Conservation (phyloP, 2,113 vertebrate genomes). For the Sapayoa aenigma region DNA sequence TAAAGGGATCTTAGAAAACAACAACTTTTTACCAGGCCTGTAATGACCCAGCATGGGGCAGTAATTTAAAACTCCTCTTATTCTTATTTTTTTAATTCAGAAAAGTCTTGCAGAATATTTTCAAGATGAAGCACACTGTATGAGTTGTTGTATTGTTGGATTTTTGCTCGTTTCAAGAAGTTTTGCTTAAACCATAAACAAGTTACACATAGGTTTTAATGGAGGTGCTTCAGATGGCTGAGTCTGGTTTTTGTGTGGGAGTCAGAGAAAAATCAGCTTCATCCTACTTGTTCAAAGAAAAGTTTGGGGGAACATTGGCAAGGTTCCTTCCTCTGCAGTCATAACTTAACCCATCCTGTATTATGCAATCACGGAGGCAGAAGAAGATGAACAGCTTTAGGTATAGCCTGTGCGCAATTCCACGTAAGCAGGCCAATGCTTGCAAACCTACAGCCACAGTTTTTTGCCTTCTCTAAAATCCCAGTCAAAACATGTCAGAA, state of each 20-base stretch:
- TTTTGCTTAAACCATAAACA: neutral
- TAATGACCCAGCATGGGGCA: neutral
- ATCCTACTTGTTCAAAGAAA: neutral
- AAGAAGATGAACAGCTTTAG: neutral
- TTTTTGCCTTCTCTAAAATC: neutral
- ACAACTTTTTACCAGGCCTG: neutral
- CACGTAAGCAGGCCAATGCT: neutral
- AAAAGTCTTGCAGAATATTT: neutral
- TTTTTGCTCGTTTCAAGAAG: neutral
- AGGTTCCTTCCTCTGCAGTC: neutral
- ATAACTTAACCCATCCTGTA: neutral
- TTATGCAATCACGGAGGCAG: neutral
- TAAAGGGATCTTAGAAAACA: neutral
- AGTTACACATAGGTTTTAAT: neutral
- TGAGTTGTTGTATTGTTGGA: neutral
- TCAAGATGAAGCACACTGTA: neutral
- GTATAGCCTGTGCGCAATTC: neutral
- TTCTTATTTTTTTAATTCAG: neutral
- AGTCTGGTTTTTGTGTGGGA: neutral
- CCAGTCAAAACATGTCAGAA: neutral
- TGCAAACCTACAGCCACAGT: neutral
- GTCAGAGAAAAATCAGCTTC: neutral
- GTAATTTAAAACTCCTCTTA: neutral
- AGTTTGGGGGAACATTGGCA: neutral
- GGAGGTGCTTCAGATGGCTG: neutral